Evolutionary conservation across 2,888 invertebrate species (phyloP), one percentile per base, ranked within the genome.

Genomic region (Drosophila nr. perissopoda): DNA sequence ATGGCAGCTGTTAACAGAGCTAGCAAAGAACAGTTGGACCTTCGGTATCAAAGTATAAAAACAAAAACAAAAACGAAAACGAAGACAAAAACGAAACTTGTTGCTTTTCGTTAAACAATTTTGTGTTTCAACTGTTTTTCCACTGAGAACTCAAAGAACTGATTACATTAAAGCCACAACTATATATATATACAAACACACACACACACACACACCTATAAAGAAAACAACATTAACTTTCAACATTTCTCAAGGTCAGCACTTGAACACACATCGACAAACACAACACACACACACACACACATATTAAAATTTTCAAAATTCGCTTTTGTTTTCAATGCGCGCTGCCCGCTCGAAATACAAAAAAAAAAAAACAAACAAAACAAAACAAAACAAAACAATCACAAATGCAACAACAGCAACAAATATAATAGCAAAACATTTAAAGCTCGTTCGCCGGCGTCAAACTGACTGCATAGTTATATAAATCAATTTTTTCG

Each of bases 91-190:
- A 42, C 33, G 16, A 52, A 53, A 64, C 57, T 58, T 48, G 61
- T 76, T 49, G 34, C 31, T 53, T 33, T 61, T 63, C 56, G 42
- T 59, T 52, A 5, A 38, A 64, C 51, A 53, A 61, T 70, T 46
- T 60, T 67, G 46, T 36, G 59, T 70, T 77, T 51, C 60, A 51
- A 69, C 57, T 33, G 36, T 68, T 71, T 64, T 66, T 67, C 53
- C 33, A 71, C 66, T 70, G 83, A 88, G 88, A 89, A 88, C 81
- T 89, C 83, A 85, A 89, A 89, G 90, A 86, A 86, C 90, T 88
- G 88, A 89, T 79, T 83, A 89, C 73, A 80, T 76, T 70, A 79
- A 81, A 80, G 56, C 59, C 65, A 59, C 54, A 62, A 62, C 21
- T 46, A 25, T 7, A 38, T 38, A 18, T 38, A 8, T 38, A 38